A percentile compares a stretch with the other conserved stretches of the same genome.
phyloP scores from a whole-genome alignment of 2,113 vertebrate genomes.

The Eptesicus fuscus region DNA sequence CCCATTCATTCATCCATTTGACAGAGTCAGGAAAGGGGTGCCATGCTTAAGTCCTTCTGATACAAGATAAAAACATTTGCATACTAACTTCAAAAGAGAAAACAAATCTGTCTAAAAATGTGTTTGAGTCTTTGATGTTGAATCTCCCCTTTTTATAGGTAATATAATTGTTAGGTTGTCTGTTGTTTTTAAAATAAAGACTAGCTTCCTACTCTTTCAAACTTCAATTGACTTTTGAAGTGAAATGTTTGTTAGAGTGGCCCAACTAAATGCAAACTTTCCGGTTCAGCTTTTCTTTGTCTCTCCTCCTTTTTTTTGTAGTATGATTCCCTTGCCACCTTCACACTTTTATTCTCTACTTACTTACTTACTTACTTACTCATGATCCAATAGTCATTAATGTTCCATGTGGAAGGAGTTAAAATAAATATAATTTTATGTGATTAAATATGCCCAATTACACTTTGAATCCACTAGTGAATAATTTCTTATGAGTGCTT shows the following conservation, averaged over 20 bases:
- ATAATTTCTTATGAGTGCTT: conserved; percentile 75
- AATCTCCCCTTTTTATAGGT: conserved; percentile 1
- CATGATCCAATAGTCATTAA: conserved; percentile 60
- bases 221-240: conserved; percentile 24
- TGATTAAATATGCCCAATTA: conserved; percentile 72
- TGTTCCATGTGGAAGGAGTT: conserved; percentile 72
- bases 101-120: not conserved
- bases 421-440: conserved; percentile 71
- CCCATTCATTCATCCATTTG: not conserved
- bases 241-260: not conserved
- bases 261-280: conserved; percentile 20
- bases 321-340: not conserved
- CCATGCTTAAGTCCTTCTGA: not conserved
- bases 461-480: conserved; percentile 57
- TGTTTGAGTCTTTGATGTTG: not conserved
- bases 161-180: conserved; percentile 24
- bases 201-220: conserved; percentile 51
- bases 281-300: not conserved
- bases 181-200: conserved; percentile 39
- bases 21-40: not conserved
- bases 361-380: conserved; percentile 20
- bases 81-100: conserved; percentile 19
- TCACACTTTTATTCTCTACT: not conserved
- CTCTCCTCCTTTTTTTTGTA: not conserved
- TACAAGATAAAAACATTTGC: conserved; percentile 8